Evolutionary conservation across 2,888 invertebrate genomes (phyloP), one percentile per base, ranked within the genome.

Genomic region (Chloromyia formosa): DNA sequence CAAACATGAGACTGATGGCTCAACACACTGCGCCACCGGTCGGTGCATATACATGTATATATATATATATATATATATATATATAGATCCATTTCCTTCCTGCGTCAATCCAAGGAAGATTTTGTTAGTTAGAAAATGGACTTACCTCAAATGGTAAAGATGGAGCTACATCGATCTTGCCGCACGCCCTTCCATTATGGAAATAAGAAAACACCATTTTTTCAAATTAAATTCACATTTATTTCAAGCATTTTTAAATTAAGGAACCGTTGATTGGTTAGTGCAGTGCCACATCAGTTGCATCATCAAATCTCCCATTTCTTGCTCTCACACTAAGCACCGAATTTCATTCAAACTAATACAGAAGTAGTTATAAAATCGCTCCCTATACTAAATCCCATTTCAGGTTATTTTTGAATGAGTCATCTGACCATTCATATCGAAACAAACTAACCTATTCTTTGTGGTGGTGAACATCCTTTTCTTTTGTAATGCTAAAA

Each of bases 401-500:
- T 18, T 18, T n/a, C 42, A 62, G 27, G 7, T 35, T 42, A 27
- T 40, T n/a, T 14, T 64, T 27, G 12, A 35, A 58, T 22, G 58
- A 5, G 18, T 23, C 18, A 1, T 18, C 58, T 4, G 4, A n/a
- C 10, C 9, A 16, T 18, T 16, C 27, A 7, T 35, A 35, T 35
- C 18, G 53, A 81, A 91, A 20, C 16, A 45, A 68, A 20, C 18
- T n/a, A 23, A 22, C 22, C 35, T 82, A 83, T 77, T 89, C 89
- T 81, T 88, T 89, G 75, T 82, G 82, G 61, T 78, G 76, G 77
- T 80, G 80, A 81, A 86, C 86, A 80, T 88, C 88, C 80, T 90
- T 89, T 83, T 90, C 89, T 84, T 92, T 92, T 80, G 89, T 89
- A 80, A 98, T 96, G 75, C 97, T 95, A 87, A 99, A 98, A 87